A percentile compares a stretch with the other conserved stretches of the same genome.
Conservation (phyloP, 2,888 invertebrate species). For the Hartigia nigra region DNA sequence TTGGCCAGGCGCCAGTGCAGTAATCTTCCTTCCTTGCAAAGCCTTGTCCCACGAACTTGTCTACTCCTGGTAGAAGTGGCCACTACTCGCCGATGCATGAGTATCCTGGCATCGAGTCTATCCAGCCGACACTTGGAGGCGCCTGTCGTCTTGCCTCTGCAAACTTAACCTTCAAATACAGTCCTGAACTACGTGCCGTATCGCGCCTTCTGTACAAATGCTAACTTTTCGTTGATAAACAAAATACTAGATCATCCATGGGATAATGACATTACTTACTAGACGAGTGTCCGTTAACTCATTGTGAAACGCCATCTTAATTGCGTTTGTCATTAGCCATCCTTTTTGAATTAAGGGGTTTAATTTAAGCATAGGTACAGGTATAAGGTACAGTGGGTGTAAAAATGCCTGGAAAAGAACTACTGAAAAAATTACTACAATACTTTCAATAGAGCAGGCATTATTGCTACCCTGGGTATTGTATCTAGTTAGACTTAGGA, state of each 20-base stretch:
- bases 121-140: background rate
- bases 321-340: conserved; percentile 33
- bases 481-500: background rate
- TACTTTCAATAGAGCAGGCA: no score
- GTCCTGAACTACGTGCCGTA: background rate
- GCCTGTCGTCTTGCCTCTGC: background rate
- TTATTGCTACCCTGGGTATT: no score
- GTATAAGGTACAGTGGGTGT: no score
- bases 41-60: background rate
- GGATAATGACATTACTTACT: background rate
- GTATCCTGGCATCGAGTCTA: background rate
- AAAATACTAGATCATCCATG: background rate
- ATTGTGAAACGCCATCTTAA: conserved; percentile 22
- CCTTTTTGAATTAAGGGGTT: conserved; percentile 24
- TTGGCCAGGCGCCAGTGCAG: conserved; percentile 9
- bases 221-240: background rate
- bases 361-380: background rate
- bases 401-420: no score
- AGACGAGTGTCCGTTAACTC: background rate
- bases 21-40: conserved; percentile 6
- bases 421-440: no score
- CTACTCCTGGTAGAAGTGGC: background rate
- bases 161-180: background rate
- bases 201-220: background rate
- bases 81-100: background rate